Conservation (phyloP, 2,113 vertebrate species). For the Halcyon malimbica region DNA sequence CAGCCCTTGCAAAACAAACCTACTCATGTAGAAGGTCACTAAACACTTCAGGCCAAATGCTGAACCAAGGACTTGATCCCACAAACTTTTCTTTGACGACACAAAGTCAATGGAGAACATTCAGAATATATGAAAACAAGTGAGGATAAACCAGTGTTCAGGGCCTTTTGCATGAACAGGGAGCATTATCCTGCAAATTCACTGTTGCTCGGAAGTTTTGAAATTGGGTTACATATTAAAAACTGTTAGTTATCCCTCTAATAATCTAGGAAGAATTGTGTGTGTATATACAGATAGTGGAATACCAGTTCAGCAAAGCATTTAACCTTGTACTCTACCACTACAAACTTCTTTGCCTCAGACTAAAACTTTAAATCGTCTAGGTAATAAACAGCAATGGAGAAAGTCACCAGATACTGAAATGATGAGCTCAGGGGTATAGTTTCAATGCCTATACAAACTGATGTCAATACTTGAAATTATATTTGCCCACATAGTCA, state of each 20-base stretch:
- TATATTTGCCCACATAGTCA: neutral
- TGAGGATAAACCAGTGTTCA: neutral
- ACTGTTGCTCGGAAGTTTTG: neutral
- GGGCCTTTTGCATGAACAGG: neutral
- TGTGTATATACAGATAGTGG: fast-evolving
- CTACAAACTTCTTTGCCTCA: neutral
- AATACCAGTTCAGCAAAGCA: neutral
- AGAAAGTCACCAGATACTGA: neutral
- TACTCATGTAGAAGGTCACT: neutral
- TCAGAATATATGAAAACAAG: neutral
- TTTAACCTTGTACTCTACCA: neutral
- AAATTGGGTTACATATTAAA: neutral
- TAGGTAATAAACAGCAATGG: neutral
- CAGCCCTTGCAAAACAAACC: slow-evolving; percentile 8
- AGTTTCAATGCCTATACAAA: neutral
- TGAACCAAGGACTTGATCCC: neutral
- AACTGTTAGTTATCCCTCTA: neutral
- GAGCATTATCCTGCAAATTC: neutral
- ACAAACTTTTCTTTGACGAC: neutral
- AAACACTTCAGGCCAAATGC: neutral
- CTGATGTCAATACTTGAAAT: fast-evolving
- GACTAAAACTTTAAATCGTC: neutral
- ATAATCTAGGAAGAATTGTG: neutral
- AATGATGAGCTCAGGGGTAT: neutral
- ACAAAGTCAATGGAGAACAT: neutral